phyloP scores from a whole-genome alignment of 2,113 vertebrate genomes.

The Dryoscopus gambensis region DNA sequence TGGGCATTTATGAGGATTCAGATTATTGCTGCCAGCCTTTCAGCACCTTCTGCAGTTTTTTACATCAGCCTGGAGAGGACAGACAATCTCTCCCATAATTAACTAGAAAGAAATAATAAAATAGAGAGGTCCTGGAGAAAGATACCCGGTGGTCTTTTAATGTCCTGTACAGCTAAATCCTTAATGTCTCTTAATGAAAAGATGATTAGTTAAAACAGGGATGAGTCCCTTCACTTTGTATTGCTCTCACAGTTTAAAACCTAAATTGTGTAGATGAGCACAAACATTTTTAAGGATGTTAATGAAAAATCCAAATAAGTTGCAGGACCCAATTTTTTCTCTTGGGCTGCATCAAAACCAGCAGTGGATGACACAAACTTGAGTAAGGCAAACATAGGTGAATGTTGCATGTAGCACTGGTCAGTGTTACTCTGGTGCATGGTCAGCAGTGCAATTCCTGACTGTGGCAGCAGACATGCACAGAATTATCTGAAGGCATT shows the following conservation, averaged over 20 bases:
- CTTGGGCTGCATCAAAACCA: not conserved
- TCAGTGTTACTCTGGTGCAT: not conserved
- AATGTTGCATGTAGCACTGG: fast-evolving
- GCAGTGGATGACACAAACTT: not conserved
- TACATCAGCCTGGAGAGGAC: not conserved
- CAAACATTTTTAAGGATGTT: not conserved
- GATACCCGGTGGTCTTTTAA: not conserved
- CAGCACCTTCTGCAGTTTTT: not conserved
- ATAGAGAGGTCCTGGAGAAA: not conserved
- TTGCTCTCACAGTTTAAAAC: not conserved
- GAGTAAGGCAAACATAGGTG: not conserved
- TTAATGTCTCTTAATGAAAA: not conserved
- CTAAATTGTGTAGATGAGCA: not conserved
- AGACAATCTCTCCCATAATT: not conserved
- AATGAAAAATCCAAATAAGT: not conserved
- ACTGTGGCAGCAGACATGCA: not conserved
- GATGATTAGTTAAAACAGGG: not conserved
- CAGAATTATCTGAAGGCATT: not conserved
- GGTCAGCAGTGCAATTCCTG: not conserved
- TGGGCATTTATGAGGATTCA: not conserved
- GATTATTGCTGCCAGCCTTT: not conserved
- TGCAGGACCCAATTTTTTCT: not conserved
- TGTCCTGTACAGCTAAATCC: not conserved
- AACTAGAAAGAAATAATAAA: not conserved
- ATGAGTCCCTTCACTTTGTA: not conserved